Evolutionary conservation across 2,113 vertebrate genomes (phyloP).

Genomic region (Nettapus auritus): DNA sequence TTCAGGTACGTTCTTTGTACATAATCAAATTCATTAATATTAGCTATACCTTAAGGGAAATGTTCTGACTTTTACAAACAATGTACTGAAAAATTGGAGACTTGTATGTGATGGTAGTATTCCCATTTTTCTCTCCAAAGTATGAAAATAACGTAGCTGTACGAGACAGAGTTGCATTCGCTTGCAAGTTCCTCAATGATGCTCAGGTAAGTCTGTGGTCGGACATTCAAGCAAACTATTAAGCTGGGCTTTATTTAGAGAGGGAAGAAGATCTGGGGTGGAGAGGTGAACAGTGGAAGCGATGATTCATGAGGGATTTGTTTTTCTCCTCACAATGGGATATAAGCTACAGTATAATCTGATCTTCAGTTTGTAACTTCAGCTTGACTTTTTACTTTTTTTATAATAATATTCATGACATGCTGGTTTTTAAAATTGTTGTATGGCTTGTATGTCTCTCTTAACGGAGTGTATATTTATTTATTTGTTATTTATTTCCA

Average conservation of each 20-base stretch:
- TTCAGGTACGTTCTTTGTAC: background rate
- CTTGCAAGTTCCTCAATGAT: constrained; percentile 95
- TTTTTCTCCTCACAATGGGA: background rate
- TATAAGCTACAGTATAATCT: background rate
- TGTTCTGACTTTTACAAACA: background rate
- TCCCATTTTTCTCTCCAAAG: constrained; percentile 71
- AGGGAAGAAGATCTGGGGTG: accelerated
- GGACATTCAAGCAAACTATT: background rate
- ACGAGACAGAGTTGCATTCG: constrained; percentile 94
- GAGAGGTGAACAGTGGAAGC: background rate
- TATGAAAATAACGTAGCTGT: constrained; percentile 93
- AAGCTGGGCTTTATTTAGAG: background rate
- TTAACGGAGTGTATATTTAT: background rate
- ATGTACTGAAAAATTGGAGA: background rate
- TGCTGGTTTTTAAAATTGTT: background rate
- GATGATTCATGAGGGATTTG: background rate
- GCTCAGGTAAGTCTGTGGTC: constrained; percentile 83
- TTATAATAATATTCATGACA: background rate
- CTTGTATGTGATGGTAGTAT: background rate
- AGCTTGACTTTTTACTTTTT: background rate
- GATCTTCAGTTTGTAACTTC: background rate
- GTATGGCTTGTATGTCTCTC: background rate
- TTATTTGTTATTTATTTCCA: background rate
- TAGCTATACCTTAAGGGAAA: background rate
- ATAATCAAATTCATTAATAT: background rate